Conservation (phyloP, 2,113 vertebrate species). For the Trogon melanurus region DNA sequence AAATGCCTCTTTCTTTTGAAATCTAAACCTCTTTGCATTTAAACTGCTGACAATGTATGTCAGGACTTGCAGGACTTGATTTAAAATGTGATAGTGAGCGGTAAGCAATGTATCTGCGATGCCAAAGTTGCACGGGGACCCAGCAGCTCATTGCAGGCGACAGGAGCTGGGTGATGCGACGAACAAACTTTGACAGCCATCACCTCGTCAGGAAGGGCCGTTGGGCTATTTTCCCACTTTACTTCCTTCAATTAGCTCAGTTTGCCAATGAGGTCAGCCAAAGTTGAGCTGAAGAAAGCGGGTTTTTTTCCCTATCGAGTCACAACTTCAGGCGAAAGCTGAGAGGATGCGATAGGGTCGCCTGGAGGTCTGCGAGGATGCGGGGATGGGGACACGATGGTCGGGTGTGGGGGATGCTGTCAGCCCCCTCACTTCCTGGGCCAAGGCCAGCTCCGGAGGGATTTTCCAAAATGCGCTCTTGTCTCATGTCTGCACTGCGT, state of each 20-base stretch:
- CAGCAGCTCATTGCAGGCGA: background rate
- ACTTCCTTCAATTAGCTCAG: background rate
- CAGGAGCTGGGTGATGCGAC: background rate
- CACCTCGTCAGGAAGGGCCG: accelerated
- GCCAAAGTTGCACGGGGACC: accelerated
- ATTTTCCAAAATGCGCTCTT: accelerated
- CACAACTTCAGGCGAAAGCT: background rate
- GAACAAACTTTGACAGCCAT: background rate
- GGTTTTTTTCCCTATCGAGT: background rate
- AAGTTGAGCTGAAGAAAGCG: background rate
- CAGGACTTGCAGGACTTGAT: background rate
- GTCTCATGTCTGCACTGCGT: accelerated
- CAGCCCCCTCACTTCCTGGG: background rate
- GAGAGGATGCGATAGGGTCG: accelerated
- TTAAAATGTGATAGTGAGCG: background rate
- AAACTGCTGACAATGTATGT: background rate
- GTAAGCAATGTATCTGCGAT: background rate
- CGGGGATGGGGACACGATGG: accelerated
- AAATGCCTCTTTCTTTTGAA: background rate
- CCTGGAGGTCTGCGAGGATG: background rate
- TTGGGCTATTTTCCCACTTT: accelerated
- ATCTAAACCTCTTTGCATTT: background rate
- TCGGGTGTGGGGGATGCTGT: background rate
- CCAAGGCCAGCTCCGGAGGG: background rate
- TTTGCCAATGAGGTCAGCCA: background rate